phyloP scores from a whole-genome alignment of 2,888 invertebrate genomes.

The Coleophora deauratella region DNA sequence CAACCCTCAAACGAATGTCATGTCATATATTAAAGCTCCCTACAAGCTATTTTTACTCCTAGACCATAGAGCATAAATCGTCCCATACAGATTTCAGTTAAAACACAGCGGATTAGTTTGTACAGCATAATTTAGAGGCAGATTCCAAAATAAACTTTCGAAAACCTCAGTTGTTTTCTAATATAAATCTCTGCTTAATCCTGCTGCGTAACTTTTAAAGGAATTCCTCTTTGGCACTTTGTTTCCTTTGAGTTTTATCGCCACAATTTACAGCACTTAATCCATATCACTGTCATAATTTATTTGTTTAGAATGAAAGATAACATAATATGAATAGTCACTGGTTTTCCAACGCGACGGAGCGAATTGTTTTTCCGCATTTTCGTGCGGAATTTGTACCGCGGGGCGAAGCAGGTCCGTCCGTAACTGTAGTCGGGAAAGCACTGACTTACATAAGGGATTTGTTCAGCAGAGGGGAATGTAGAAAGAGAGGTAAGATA shows the following conservation, averaged over 20 bases:
- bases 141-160: slow-evolving; percentile 41
- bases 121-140: slow-evolving; percentile 39
- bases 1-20: slow-evolving; percentile 47
- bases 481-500: slow-evolving; percentile 49
- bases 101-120: slow-evolving; percentile 39
- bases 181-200: slow-evolving; percentile 48
- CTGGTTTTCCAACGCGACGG: slow-evolving; percentile 21
- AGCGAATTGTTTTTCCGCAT: slow-evolving; percentile 32
- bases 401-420: slow-evolving; percentile 34
- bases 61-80: slow-evolving; percentile 40
- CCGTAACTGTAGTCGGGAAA: slow-evolving; percentile 27
- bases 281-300: slow-evolving; percentile 24
- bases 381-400: slow-evolving; percentile 26
- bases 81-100: slow-evolving; percentile 30
- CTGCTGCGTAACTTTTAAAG: slow-evolving; percentile 41
- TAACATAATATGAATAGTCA: slow-evolving; percentile 27
- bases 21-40: slow-evolving; percentile 47
- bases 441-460: slow-evolving; percentile 73
- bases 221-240: slow-evolving; percentile 11
- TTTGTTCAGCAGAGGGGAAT: slow-evolving; percentile 49
- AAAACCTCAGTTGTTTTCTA: slow-evolving; percentile 39
- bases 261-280: slow-evolving; percentile 23
- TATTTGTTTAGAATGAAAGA: slow-evolving; percentile 13
- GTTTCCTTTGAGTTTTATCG: slow-evolving; percentile 21
- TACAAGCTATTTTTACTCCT: slow-evolving; percentile 51